A percentile compares a stretch with the other conserved stretches of the same genome.
Evolutionary conservation across 2,797 vertebrate genomes (phyloP).

Genomic region (Pseudomugil tenellus): DNA sequence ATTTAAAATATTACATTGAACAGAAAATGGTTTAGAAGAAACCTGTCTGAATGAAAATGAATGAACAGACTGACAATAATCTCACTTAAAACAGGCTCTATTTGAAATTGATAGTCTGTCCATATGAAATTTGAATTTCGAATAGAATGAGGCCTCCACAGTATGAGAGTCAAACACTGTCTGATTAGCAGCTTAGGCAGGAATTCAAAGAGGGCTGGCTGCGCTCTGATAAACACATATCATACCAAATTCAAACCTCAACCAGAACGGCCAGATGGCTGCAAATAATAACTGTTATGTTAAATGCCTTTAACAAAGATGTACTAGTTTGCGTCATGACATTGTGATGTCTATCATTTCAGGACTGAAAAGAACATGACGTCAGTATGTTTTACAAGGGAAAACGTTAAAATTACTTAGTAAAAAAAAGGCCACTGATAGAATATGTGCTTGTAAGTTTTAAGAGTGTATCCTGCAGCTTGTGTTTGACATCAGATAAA

Average conservation of each 20-base stretch:
- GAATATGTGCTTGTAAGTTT: conserved; percentile 5
- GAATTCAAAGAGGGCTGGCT: conserved; percentile 32
- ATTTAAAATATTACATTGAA: conserved; percentile 34
- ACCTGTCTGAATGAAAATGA: conserved; percentile 6
- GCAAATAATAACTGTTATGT: conserved; percentile 10
- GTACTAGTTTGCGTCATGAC: conserved; percentile 14
- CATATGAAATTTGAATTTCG: conserved; percentile 15
- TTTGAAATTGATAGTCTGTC: conserved; percentile 27
- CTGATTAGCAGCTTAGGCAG: conserved; percentile 28
- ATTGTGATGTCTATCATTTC: not conserved
- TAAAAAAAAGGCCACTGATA: conserved; percentile 9
- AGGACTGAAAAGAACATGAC: conserved; percentile 8
- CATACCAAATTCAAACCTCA: conserved; percentile 23
- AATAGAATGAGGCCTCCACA: conserved; percentile 1
- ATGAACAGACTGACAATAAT: conserved; percentile 23
- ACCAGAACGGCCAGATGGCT: conserved; percentile 28
- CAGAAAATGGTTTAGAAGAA: conserved; percentile 8
- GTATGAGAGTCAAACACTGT: conserved; percentile 20
- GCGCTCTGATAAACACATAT: conserved; percentile 33
- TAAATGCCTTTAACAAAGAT: conserved; percentile 19
- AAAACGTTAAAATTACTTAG: not conserved
- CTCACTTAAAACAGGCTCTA: conserved; percentile 17
- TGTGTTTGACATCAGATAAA: conserved; percentile 26
- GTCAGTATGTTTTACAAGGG: not conserved
- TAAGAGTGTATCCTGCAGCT: not conserved